Conservation (phyloP, 2,113 vertebrate genomes). For the Tragelaphus buxtoni region DNA sequence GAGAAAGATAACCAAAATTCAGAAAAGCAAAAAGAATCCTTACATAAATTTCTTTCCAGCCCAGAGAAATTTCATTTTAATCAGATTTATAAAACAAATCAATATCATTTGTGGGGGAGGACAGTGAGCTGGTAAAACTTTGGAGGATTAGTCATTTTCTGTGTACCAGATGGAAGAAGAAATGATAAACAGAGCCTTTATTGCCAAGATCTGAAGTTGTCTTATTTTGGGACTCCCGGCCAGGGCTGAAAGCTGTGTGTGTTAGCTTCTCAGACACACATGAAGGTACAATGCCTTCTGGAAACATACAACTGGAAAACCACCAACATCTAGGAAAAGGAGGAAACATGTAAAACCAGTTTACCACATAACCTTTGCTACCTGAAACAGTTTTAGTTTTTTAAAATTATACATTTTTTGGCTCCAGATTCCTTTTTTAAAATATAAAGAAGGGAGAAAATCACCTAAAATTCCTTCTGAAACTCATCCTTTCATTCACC, state of each 20-base stretch:
- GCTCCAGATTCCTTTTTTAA: neutral
- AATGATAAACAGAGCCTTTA: neutral
- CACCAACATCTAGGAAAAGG: neutral
- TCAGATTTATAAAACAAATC: neutral
- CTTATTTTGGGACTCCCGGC: neutral
- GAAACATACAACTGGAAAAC: neutral
- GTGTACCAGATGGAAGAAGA: neutral
- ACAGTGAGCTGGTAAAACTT: neutral
- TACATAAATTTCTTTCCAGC: neutral
- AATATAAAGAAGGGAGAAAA: neutral
- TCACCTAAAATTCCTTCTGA: neutral
- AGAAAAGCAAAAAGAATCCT: neutral
- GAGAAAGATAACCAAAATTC: constrained; percentile 54
- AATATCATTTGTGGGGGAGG: neutral
- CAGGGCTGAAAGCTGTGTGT: neutral
- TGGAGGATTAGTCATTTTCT: neutral
- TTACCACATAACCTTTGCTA: neutral
- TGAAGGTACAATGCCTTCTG: neutral
- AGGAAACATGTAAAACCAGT: neutral
- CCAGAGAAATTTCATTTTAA: neutral
- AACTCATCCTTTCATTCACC: neutral
- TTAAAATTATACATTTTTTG: neutral
- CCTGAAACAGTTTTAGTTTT: neutral
- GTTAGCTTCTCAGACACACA: neutral
- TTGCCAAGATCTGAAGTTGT: neutral